A percentile compares a stretch with the other conserved stretches of the same genome.
Conservation (phyloP, 2,113 vertebrate species). For the Microcebus tavaratra region DNA sequence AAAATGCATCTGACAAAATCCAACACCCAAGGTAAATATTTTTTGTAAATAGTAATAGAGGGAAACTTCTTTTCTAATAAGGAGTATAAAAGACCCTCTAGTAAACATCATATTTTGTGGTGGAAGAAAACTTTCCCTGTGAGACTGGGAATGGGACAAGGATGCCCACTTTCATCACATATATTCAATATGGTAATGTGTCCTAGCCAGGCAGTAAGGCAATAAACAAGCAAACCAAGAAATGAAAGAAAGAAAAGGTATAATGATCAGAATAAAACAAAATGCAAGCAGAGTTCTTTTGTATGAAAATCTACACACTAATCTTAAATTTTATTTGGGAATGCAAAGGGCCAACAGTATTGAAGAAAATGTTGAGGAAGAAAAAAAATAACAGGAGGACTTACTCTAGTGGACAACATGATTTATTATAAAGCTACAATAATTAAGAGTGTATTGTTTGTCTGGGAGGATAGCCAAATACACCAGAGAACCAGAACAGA, state of each 20-base stretch:
- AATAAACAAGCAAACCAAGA: background rate
- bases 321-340: constrained; percentile 25
- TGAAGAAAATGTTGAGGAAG: background rate
- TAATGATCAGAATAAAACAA: background rate
- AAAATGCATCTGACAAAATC: background rate
- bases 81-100: background rate
- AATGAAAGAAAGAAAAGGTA: background rate
- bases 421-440: background rate
- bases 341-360: background rate
- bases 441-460: background rate
- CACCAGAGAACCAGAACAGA: background rate
- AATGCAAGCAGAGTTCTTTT: background rate
- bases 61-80: background rate
- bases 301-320: background rate
- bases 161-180: background rate
- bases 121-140: background rate
- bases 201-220: background rate
- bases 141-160: background rate
- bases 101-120: background rate
- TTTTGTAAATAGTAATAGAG: background rate
- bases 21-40: background rate
- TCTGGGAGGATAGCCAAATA: background rate
- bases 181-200: background rate
- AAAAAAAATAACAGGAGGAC: background rate
- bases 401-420: background rate